Evolutionary conservation across 2,888 invertebrate genomes (phyloP), one percentile per base, ranked within the genome.

Genomic region (Heliconius erato): DNA sequence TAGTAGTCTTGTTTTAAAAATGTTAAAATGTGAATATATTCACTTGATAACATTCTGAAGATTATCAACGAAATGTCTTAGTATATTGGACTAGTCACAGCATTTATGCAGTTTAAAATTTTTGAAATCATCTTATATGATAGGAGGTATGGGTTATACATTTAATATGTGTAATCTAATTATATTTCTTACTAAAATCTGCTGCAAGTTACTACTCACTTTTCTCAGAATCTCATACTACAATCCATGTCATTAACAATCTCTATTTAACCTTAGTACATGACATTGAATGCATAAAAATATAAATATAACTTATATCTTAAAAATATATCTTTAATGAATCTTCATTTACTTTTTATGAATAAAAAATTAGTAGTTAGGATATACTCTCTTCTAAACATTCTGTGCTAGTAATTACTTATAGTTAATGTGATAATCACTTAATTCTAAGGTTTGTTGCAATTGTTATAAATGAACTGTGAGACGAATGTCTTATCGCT

Each of bases 21-120:
- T 86, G 85, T 88, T 88, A 87, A 86, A 89, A 87, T 90, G 89
- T 90, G 86, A 89, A 91, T 91, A 92, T 91, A 89, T 84, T 74
- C 86, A 86, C 67, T 67, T 26, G 68, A 69, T 72, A 74, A 84
- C 44, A 65, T 68, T 83, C 79, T 80, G 79, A 82, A 82, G 72
- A 79, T 77, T 86, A 93, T 94, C 94, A 95, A 94, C 94, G 92
- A 94, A 94, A 90, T 93, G 92, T 92, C 91, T 90, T 91, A 91
- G 91, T 92, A 91, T 90, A 92, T 91, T 90, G 90, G 91, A 91
- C 94, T 94, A 95, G 94, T 95, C 94, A 94, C 91, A 90, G 88
- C 90, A 91, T 80, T 74, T 80, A 71, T 76, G 80, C 69, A 79
- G 49, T 81, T 81, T 32, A 49, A 77, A 78, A 78, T 65, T 81